Evolutionary conservation across 1,140 invertebrate species (phyloP).

Genomic region (Physella acuta): DNA sequence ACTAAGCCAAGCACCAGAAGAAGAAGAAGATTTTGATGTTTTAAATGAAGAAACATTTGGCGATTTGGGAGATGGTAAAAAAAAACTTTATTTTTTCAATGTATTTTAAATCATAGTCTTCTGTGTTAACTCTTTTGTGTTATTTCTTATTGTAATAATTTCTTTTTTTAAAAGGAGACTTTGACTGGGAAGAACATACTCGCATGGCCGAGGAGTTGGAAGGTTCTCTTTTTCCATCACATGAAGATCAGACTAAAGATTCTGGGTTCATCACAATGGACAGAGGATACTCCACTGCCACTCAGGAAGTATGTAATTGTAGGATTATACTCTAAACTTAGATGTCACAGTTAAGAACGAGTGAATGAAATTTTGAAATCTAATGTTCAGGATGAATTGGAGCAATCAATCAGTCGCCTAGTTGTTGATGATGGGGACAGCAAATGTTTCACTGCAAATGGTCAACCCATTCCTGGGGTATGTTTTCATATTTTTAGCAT

Average conservation of each 20-base stretch:
- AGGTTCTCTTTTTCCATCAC: slow-evolving; percentile 26
- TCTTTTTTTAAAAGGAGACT: slow-evolving; percentile 29
- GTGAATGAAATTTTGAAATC: neutral
- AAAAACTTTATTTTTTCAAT: neutral
- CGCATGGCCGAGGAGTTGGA: slow-evolving; percentile 65
- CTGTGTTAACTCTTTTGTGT: neutral
- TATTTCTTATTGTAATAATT: slow-evolving; percentile 30
- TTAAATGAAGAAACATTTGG: slow-evolving; percentile 90
- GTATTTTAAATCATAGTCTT: neutral
- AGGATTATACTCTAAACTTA: no score
- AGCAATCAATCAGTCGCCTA: slow-evolving; percentile 53
- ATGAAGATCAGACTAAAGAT: slow-evolving; percentile 34
- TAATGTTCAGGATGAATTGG: slow-evolving; percentile 55
- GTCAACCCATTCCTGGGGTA: slow-evolving; percentile 29
- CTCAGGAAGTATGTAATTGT: slow-evolving; percentile 47
- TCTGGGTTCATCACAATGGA: slow-evolving; percentile 44
- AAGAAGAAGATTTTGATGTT: slow-evolving; percentile 84
- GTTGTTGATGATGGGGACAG: slow-evolving; percentile 56
- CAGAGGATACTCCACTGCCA: slow-evolving; percentile 34
- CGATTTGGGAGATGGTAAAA: slow-evolving; percentile 59
- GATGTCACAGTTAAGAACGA: neutral
- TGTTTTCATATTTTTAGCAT: neutral
- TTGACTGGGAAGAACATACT: slow-evolving; percentile 76
- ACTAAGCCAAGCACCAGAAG: slow-evolving; percentile 59
- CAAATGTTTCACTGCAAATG: slow-evolving; percentile 22